Conservation (phyloP, 2,113 vertebrate genomes). For the Condylura cristata region DNA sequence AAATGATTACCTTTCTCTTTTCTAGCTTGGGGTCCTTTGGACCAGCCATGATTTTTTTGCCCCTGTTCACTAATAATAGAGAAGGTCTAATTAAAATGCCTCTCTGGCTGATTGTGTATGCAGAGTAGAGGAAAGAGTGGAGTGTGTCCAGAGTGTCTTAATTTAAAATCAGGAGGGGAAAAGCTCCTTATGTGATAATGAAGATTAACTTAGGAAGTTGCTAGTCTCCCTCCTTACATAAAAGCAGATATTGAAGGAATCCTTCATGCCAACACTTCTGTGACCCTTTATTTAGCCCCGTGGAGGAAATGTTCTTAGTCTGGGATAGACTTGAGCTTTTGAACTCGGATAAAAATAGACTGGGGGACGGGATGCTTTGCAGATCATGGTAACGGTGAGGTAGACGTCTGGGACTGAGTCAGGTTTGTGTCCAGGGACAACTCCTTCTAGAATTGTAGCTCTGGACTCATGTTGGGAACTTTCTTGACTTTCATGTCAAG, state of each 20-base stretch:
- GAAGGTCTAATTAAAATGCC: conserved; percentile 38
- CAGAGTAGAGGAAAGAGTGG: not conserved
- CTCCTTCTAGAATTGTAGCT: not conserved
- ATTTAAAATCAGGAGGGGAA: conserved; percentile 41
- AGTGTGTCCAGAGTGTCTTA: not conserved
- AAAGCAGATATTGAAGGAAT: not conserved
- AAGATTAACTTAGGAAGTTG: not conserved
- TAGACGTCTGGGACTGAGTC: not conserved
- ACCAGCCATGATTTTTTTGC: not conserved
- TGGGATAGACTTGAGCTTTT: not conserved
- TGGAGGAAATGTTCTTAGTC: not conserved
- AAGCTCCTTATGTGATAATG: not conserved
- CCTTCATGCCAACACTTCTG: not conserved
- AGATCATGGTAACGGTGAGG: fast-evolving
- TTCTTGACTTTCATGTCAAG: not conserved
- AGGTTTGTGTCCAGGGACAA: not conserved
- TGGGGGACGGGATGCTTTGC: not conserved
- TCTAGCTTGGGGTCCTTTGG: conserved; percentile 49
- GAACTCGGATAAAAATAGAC: not conserved
- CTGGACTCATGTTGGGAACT: not conserved
- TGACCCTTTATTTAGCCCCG: not conserved
- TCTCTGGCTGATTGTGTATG: not conserved
- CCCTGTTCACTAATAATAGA: not conserved
- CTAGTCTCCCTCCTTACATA: not conserved
- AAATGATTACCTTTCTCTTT: conserved; percentile 69